Evolutionary conservation across 1,140 invertebrate species (phyloP), one percentile per base, ranked within the genome.

Genomic region (Cotesia vestalis): DNA sequence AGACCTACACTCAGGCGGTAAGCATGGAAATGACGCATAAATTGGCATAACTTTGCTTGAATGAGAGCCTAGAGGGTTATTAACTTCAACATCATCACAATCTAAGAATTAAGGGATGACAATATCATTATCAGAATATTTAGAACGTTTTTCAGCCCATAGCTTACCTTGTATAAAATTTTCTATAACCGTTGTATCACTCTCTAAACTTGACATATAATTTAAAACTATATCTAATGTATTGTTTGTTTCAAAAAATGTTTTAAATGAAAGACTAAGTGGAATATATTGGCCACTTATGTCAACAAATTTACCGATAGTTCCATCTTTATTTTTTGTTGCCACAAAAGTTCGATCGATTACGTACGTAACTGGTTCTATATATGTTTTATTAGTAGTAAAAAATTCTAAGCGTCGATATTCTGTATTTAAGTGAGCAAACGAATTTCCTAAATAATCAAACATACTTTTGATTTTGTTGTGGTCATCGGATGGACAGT

Each of bases 11-110:
- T 75, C 55, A 0, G 76, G 73, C 27, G 80, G 80, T 40, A 82
- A 40, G 59, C 75, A 80, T 4, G 74, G 67, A 34, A 81, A 62
- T 8, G 77, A 77, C 27, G 80, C 67, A 70, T 81, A 82, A 17
- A 78, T 71, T 1, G 66, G 78, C n/a, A 66, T 72, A 67, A 82
- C 66, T 73, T 80, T 79, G 55, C 79, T 12, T 4, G 53, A 55
- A 55, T 55, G 53, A 14, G 4, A 4, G 5, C 53, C 3, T 14
- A 55, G 12, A 9, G 53, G 12, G 12, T 55, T 1, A 55, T 55
- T 55, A 4, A 55, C 5, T 55, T 55, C 12, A 3, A 55, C 53
- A 55, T 55, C 53, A 55, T 55, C 53, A 55, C 12, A 1, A 1
- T 1, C 4, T 14, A 55, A 20, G 3, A 55, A 55, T 1, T 14